phyloP scores from a whole-genome alignment of 2,797 vertebrate genomes.

The Gephyroberyx darwinii region DNA sequence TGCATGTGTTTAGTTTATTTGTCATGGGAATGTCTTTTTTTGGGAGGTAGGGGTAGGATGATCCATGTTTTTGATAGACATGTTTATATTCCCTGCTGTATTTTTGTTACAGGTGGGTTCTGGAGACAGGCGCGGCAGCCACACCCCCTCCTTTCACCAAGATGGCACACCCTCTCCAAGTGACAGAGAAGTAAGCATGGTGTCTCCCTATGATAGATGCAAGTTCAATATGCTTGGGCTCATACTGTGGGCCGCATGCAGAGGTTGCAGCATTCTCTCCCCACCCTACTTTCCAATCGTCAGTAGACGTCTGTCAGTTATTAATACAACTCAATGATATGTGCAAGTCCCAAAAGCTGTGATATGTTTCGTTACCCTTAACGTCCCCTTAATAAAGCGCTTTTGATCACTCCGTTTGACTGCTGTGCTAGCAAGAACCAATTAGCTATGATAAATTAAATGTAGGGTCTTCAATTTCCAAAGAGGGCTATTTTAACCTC shows the following conservation, averaged over 20 bases:
- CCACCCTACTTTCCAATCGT: slow-evolving; percentile 32
- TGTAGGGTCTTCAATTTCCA: slow-evolving; percentile 8
- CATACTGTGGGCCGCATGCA: slow-evolving; percentile 37
- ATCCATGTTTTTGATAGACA: not conserved
- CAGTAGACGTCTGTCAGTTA: slow-evolving; percentile 26
- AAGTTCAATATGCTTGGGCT: slow-evolving; percentile 30
- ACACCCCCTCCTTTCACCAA: slow-evolving; percentile 77
- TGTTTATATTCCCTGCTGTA: not conserved
- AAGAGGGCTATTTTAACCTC: not conserved
- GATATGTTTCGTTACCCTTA: slow-evolving; percentile 36
- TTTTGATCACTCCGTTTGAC: not conserved
- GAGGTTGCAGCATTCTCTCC: slow-evolving; percentile 19
- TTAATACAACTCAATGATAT: too few species aligned
- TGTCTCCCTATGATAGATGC: slow-evolving; percentile 17
- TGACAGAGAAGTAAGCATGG: slow-evolving; percentile 88
- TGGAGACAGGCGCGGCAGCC: slow-evolving; percentile 80
- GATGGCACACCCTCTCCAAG: slow-evolving; percentile 81
- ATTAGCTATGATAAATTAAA: not conserved
- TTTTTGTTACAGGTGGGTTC: slow-evolving; percentile 73
- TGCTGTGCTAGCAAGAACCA: slow-evolving; percentile 24
- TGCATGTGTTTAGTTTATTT: not conserved
- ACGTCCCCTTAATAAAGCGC: slow-evolving; percentile 42
- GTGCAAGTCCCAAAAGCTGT: slow-evolving; percentile 14
- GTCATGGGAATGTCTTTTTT: not conserved
- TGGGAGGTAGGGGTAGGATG: not conserved